Evolutionary conservation across 2,797 vertebrate genomes (phyloP).

Genomic region (Coregonus sp.): DNA sequence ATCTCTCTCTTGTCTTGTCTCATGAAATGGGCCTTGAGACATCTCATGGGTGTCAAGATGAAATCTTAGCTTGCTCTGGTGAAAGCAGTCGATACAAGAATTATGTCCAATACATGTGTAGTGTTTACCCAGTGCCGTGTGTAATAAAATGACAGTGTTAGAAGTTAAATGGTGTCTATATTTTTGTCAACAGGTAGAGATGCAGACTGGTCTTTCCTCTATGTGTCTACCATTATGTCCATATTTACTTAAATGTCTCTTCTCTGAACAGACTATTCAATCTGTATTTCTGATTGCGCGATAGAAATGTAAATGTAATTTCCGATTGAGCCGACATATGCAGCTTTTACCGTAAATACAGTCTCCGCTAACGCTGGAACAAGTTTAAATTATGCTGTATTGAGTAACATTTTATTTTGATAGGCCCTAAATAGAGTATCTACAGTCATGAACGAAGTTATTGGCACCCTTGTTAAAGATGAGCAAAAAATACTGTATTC

Average conservation of each 20-base stretch:
- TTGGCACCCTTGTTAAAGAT: no score
- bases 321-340: no score
- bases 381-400: neutral
- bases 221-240: neutral
- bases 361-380: no score
- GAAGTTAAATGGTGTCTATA: neutral
- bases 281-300: no score
- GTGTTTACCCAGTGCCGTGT: constrained; percentile 7
- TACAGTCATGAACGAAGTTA: no score
- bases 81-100: neutral
- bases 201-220: neutral
- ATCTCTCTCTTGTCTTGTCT: neutral
- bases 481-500: no score
- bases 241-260: neutral
- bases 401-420: neutral
- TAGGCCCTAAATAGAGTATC: neutral
- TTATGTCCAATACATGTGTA: constrained; percentile 8
- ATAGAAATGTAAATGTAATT: no score
- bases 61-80: neutral
- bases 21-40: neutral
- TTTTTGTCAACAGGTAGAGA: constrained; percentile 3
- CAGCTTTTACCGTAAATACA: no score
- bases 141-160: constrained; percentile 19
- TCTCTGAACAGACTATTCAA: no score
- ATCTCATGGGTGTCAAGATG: neutral